Base-by-base conservation (phyloP, 2,797 vertebrate species). In the Tokudaia tokunoshimensis region DNA sequence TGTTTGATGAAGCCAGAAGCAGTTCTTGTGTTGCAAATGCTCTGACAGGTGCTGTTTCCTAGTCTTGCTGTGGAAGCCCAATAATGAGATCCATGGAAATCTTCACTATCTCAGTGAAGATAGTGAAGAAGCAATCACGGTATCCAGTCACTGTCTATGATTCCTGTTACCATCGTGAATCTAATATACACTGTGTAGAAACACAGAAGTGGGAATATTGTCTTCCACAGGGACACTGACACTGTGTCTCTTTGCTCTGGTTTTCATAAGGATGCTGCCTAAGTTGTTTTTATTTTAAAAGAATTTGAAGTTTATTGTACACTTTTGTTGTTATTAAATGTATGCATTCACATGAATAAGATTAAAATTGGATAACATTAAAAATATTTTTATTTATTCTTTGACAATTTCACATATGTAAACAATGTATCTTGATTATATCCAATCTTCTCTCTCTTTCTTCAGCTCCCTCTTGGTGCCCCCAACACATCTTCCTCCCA, bases 21-120 rank as follows among this genome's bases (percentile, higher is more conserved):
- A 52, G 29, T 74, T 93, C 34, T 57, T 12, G 9, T 47, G 31
- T 63, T 37, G 15, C n/a, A 44, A 26, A 44, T 14, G 79, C 61
- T 87, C 26, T 67, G 24, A 1, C 17, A 63, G 37, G 0, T n/a
- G 44, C 19, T 61, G 74, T 92, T 96, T 34, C 72, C 29, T 93
- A 24, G n/a, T 26, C 67, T 96, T 22, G 87, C 3, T 74, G 41
- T 72, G 37, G 12, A 93, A 80, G 8, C 9, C 47, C 63, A 83
- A 63, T 92, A 93, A 94, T 92, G 92, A 94, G 87, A 74, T 59
- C 74, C 31, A 61, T 17, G 22, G 90, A 88, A 26, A 95, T 75
- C 84, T 41, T 74, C 41, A 41, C 41, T 41, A 41, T 41, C 34
- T 12, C 47, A 82, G 24, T 47, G 67, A 94, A 19, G 17, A 19